Evolutionary conservation across 2,888 invertebrate species (phyloP).

Genomic region (Dicyrtomina minuta): DNA sequence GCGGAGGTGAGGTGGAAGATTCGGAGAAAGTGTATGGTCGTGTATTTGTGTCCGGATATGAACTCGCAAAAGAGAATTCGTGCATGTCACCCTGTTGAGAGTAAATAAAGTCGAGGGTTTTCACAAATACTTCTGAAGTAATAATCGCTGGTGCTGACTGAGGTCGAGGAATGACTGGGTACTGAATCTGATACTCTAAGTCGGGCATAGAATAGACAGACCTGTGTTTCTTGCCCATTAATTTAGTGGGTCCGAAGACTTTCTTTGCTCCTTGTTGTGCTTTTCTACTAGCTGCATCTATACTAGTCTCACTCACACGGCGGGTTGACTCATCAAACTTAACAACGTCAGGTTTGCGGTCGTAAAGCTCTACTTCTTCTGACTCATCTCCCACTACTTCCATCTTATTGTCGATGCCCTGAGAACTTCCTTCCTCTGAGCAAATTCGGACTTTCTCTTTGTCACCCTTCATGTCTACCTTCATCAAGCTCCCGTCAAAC

Average conservation of each 20-base stretch:
- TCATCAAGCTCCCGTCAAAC: conserved; percentile 44
- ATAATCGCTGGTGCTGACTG: conserved; percentile 52
- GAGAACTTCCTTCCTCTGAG: neutral
- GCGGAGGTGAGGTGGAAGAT: neutral
- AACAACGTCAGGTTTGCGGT: neutral
- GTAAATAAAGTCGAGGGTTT: conserved; percentile 50
- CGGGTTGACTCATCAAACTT: neutral
- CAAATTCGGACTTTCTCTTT: neutral
- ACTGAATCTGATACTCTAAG: conserved; percentile 52
- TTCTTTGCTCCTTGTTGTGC: conserved; percentile 23
- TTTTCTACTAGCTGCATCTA: neutral
- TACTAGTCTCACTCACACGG: conserved; percentile 22
- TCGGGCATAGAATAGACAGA: conserved; percentile 51
- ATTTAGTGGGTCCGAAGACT: conserved; percentile 50
- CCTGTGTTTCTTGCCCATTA: conserved; percentile 44
- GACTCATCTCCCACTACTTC: neutral
- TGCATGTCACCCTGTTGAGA: conserved; percentile 40
- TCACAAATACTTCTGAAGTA: conserved; percentile 53
- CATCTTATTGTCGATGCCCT: neutral
- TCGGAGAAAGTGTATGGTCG: neutral
- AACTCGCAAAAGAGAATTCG: conserved; percentile 21
- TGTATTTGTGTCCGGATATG: neutral
- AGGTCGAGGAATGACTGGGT: conserved; percentile 47
- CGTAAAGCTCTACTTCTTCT: neutral
- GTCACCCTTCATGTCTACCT: conserved; percentile 9